These are phyloP conservation scores for Sorex araneus DNA, from an alignment of 2,113 vertebrate genomes.

Conservation along the genomic window DNA sequence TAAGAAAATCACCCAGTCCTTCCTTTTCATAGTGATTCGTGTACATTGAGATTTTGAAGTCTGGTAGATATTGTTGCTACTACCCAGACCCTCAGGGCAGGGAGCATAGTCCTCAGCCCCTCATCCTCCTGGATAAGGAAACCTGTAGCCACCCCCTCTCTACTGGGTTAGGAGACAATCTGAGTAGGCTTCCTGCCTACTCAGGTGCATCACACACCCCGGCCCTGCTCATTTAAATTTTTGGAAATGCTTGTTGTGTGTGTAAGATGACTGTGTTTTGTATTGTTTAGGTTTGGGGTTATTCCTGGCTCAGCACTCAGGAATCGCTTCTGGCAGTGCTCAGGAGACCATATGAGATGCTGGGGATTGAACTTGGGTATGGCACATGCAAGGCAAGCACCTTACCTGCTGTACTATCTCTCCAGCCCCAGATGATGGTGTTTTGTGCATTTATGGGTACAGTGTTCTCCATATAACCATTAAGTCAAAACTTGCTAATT, in stretches of 20 bases:
- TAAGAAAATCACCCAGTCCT: not conserved
- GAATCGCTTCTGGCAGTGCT: too few species aligned
- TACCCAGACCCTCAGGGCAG: not conserved
- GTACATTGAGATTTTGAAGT: not conserved
- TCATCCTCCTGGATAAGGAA: not conserved
- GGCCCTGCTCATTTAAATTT: not conserved
- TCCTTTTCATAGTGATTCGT: not conserved
- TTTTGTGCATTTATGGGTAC: not conserved
- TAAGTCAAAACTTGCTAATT: not conserved
- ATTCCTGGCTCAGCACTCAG: too few species aligned
- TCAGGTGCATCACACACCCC: not conserved
- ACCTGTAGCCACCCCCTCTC: not conserved
- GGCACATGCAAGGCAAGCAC: too few species aligned
- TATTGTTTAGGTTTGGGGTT: too few species aligned
- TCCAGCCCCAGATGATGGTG: too few species aligned
- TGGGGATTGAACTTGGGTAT: too few species aligned
- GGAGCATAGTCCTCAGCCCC: not conserved
- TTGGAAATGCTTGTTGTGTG: not conserved
- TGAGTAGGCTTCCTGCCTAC: not conserved
- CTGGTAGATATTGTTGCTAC: not conserved
- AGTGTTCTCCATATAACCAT: not conserved
- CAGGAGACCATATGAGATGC: too few species aligned
- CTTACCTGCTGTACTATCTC: too few species aligned
- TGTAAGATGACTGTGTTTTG: not conserved
- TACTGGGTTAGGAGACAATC: not conserved